A percentile compares a stretch with the other conserved stretches of the same genome.
These are phyloP conservation scores for Macrophya alboannulata DNA, from an alignment of 2,888 invertebrate genomes.

Conservation along the genomic window DNA sequence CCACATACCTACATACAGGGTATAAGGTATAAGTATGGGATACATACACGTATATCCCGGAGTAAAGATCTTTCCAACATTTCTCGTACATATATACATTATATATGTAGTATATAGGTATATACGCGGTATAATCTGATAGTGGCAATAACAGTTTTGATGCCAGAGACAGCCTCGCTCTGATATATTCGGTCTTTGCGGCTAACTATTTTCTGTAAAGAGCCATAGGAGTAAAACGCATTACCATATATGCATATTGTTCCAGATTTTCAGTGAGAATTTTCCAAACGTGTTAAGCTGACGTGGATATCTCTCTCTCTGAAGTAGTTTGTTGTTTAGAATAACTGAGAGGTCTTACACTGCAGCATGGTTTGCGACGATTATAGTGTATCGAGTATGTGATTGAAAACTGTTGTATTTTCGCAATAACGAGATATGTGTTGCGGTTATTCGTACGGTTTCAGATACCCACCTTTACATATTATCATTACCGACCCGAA, in stretches of 20 bases:
- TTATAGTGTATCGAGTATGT: too few relatives aligned
- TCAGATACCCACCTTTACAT: not conserved
- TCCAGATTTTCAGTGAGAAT: too few relatives aligned
- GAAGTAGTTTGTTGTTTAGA: too few relatives aligned
- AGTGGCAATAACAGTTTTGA: slow-evolving; percentile 16
- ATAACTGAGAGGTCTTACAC: too few relatives aligned
- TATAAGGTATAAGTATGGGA: not conserved
- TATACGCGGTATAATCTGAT: slow-evolving; percentile 2
- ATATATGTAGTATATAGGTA: not conserved
- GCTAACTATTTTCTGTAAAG: not conserved
- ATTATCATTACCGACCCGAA: not conserved
- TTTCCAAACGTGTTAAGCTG: too few relatives aligned
- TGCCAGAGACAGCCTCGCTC: not conserved
- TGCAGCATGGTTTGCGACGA: too few relatives aligned
- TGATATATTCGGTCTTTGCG: not conserved
- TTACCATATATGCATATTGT: too few relatives aligned
- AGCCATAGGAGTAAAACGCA: not conserved
- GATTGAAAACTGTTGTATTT: not conserved
- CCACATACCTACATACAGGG: not conserved
- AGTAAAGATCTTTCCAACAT: slow-evolving; percentile 33
- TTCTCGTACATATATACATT: not conserved
- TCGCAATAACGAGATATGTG: not conserved
- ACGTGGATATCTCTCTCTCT: too few relatives aligned
- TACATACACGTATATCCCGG: not conserved
- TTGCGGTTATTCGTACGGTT: not conserved